Conservation (phyloP, 2,797 vertebrate species). For the Anabas testudineus region DNA sequence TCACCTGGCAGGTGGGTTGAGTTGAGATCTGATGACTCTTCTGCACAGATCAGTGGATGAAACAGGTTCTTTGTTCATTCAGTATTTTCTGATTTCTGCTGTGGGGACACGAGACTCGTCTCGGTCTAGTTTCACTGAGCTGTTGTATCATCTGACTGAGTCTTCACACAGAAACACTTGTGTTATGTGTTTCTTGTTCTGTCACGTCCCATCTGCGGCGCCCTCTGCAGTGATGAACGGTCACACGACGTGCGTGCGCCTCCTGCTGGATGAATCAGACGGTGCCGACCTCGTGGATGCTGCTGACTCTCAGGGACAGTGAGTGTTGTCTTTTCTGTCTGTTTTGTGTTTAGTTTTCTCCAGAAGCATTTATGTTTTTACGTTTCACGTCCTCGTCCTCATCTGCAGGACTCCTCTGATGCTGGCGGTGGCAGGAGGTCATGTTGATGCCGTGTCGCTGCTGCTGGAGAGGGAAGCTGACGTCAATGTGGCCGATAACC, state of each 20-base stretch:
- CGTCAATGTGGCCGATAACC: constrained; percentile 88
- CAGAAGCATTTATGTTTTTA: neutral
- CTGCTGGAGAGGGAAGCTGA: constrained; percentile 95
- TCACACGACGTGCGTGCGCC: constrained; percentile 92
- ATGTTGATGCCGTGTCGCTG: constrained; percentile 93
- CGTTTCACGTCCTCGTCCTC: neutral
- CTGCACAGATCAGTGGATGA: neutral
- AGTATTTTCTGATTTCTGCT: neutral
- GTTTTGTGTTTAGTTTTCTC: neutral
- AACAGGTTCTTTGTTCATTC: neutral
- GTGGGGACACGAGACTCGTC: constrained; percentile 4
- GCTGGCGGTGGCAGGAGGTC: constrained; percentile 95
- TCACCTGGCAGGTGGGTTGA: constrained; percentile 90
- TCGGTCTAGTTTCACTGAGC: neutral
- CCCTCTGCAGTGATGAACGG: constrained; percentile 91
- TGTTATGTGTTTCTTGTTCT: neutral
- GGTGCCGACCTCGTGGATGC: constrained; percentile 87
- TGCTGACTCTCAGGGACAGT: constrained; percentile 96
- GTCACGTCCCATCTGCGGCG: neutral
- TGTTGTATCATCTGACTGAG: neutral
- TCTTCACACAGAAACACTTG: constrained; percentile 4
- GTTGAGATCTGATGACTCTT: no score
- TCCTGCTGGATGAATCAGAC: constrained; percentile 93
- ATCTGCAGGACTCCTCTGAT: constrained; percentile 92
- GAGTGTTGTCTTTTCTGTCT: constrained; percentile 72